Base-by-base conservation (phyloP, 2,888 invertebrate species). In the Tetragonisca angustula region DNA sequence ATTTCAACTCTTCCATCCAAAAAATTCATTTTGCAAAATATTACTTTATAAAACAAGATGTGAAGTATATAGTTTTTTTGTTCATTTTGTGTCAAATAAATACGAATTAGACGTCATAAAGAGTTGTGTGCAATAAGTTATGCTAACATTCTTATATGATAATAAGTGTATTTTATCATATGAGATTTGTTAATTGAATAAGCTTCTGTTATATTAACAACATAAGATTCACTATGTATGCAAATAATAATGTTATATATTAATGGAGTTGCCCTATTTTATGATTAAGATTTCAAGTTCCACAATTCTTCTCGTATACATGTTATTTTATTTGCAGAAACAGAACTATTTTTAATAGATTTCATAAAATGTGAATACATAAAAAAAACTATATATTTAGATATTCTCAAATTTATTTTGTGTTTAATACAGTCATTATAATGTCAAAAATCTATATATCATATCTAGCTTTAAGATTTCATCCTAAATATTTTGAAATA, bases 301-400 rank as follows among this genome's bases (percentile, higher is more conserved):
- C 80, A 84, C 74, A 77, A 86, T 81, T 62, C 79, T 59, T 83
- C 79, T 82, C 59, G 43, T 72, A 69, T 78, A 82, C 36, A 50
- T 65, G 76, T 81, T 83, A 83, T 76, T 84, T 87, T 82, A 70
- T 84, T 79, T 84, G 54, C 79, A 78, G 77, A 84, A 81, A 81
- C 74, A 79, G 67, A 79, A 79, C 76, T 88, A 88, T 88, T 85
- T 88, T 88, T 87, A 68, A 74, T 64, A 82, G 62, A 84, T 76
- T 75, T 86, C 79, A 83, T 54, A 84, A 84, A 84, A 88, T 87
- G 83, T 73, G 77, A 86, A 88, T 87, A 84, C 83, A 85, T 68
- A 74, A 77, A 83, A 79, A 87, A 81, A 50, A n/a, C 62, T 81
- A 84, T 91, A 89, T 90, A 91, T 90, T 91, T 89, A 90, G 87